Evolutionary conservation across 1,140 invertebrate species (phyloP), one percentile per base, ranked within the genome.

Genomic region (Bombus huntii): DNA sequence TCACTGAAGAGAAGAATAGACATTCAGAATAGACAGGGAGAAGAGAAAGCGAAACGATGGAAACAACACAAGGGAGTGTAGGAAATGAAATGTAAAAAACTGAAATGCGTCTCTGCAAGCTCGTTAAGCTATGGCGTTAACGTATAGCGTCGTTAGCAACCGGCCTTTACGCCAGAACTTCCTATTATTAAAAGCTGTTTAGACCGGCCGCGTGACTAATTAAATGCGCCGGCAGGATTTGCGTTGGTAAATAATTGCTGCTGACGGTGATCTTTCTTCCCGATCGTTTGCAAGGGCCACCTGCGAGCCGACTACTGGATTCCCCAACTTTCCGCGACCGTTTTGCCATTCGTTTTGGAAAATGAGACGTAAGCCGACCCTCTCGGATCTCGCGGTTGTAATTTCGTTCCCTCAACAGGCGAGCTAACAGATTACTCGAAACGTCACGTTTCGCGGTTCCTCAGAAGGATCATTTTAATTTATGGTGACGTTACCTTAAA

Each of bases 51-150:
- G 65, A 86, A 86, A 79, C 65, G 88, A 79, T 66, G 81, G 80
- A 78, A 87, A 86, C 75, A 90, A 37, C 70, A 5, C 25, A 53
- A 53, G 75, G 66, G 57, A 57, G 68, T 57, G 37, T 8, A 59
- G 71, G 34, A 85, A 87, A 83, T 88, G 85, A 81, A 88, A 89
- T 80, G 74, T 80, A 90, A 92, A 92, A 92, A 92, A 75, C 39
- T 73, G 71, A 79, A 89, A 81, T 86, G 90, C 81, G 89, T 84
- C 78, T 57, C 72, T 83, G 90, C 90, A 93, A 93, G 92, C 93
- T 94, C 93, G 93, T 94, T 94, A 93, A 92, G 92, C 88, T 81
- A 84, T 88, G 90, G 92, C 92, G 92, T 94, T 93, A 94, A 94
- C 91, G 90, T 93, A 94, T 92, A 88, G 86, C 87, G 92, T 94